phyloP scores from a whole-genome alignment of 2,888 invertebrate genomes.

The Bibio marci region DNA sequence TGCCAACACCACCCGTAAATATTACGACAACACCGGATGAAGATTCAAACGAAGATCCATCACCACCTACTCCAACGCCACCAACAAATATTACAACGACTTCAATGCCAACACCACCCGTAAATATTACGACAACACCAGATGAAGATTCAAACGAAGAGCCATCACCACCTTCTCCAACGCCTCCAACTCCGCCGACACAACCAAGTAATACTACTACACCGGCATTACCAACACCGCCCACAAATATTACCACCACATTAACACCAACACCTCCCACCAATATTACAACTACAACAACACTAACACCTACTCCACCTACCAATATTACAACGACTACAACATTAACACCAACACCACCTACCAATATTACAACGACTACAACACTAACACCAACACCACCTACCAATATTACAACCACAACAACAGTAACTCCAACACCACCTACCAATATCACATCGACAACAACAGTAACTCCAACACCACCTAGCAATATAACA shows the following conservation, averaged over 20 bases:
- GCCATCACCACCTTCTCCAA: constrained; percentile 4
- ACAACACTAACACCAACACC: constrained; percentile 8
- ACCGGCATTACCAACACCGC: no score
- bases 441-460: not conserved
- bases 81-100: not conserved
- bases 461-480: constrained; percentile 9
- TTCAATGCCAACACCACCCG: not conserved
- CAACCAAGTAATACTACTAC: constrained; percentile 2
- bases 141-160: not conserved
- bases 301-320: constrained; percentile 11
- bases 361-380: no score
- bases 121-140: not conserved
- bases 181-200: not conserved
- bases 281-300: no score
- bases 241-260: no score
- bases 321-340: no score
- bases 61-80: not conserved
- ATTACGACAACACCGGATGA: constrained; percentile 5
- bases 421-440: constrained; percentile 10
- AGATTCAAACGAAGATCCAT: no score
- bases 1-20: constrained; percentile 6
- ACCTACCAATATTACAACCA: no score
- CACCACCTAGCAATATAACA: constrained; percentile 3
- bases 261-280: constrained; percentile 10
- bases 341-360: constrained; percentile 9